These are phyloP conservation scores for Onychomys arenicola DNA, from an alignment of 2,797 vertebrate species.

Conservation along the genomic window DNA sequence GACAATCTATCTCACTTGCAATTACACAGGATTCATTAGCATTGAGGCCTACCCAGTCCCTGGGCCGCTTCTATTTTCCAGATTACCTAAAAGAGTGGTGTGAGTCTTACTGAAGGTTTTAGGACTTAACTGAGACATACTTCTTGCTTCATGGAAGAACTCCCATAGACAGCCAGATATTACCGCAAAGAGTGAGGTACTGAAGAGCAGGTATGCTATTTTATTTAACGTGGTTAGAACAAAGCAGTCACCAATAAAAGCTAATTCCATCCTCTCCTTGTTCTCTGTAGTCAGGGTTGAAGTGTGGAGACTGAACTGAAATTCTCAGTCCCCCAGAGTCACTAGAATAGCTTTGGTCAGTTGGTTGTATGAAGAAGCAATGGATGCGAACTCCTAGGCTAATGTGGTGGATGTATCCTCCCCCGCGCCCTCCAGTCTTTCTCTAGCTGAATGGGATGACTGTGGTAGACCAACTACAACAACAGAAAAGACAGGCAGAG, in stretches of 20 bases:
- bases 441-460: background rate
- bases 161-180: background rate
- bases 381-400: background rate
- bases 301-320: background rate
- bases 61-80: constrained; percentile 16
- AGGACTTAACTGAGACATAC: constrained; percentile 8
- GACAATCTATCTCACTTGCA: background rate
- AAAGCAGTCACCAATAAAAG: constrained; percentile 24
- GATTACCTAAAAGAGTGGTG: background rate
- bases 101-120: constrained; percentile 35
- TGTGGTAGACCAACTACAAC: background rate
- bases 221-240: constrained; percentile 1
- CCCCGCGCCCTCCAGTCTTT: too few species aligned
- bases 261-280: background rate
- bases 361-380: background rate
- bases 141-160: constrained; percentile 41
- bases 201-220: background rate
- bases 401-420: background rate
- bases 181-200: background rate
- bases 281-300: background rate
- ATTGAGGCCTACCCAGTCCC: background rate
- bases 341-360: background rate
- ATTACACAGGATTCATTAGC: background rate
- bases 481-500: background rate
- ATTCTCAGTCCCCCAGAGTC: background rate